Base-by-base conservation (phyloP, 1,140 invertebrate genomes). In the Megalopta genalis region DNA sequence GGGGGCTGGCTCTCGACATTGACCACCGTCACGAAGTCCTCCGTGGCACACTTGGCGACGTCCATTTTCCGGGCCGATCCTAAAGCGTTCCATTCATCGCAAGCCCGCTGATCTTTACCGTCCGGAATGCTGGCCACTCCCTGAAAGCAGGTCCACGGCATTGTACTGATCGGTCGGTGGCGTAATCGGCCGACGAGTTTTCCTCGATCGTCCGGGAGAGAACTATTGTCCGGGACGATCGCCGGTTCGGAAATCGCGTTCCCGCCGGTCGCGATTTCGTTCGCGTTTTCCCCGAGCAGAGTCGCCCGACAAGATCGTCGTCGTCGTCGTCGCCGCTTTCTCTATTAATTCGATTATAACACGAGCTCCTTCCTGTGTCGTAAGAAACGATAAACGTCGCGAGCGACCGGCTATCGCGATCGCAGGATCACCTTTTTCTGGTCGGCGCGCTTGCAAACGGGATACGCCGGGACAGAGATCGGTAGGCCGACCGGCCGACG, bases 21-120 rank as follows among this genome's bases (percentile, higher is more conserved):
- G 52, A 96, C 95, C n/a, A 96, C 95, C 27, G 95, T 96, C 62
- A 96, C 94, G 84, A 95, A 96, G 63, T 95, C 94, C 65, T 91
- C 93, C 42, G 77, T 75, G 76, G 85, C 85, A 66, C 81, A 84
- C 73, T 87, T 88, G 54, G 82, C 76, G 60, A 85, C 65, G 57
- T 90, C 87, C 86, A 88, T 90, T 87, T 86, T 80, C 70, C 62
- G 39, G 37, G 39, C 64, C 37, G 83, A 18, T 49, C 49, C 75
- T 65, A 84, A 84, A 66, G 12, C 65, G 57, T 65, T 64, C 72
- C 82, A 81, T 82, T 83, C 85, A 87, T 88, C 71, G 54, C 75
- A 54, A 23, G 64, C n/a, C 18, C 70, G 63, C 42, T 88, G 80
- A 83, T 88, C 87, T 81, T 82, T 86, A 46, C 81, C 65, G 52